Base-by-base conservation (phyloP, 2,113 vertebrate species). In the Hemibagrus wyckioides region DNA sequence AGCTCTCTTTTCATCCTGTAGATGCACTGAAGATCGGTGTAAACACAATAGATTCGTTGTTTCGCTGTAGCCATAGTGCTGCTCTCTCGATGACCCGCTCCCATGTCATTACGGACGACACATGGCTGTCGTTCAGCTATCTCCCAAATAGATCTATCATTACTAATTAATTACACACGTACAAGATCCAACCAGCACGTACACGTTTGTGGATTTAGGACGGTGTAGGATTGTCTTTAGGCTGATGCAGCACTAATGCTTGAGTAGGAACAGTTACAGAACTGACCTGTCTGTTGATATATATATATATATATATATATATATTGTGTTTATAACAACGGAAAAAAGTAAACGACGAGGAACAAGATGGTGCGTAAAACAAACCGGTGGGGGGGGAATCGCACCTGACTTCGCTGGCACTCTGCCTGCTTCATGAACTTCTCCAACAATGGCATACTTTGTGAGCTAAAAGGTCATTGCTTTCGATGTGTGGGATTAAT, bases 371-470 rank as follows among this genome's bases (percentile, higher is more conserved):
- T 69, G 28, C 44, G 1, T 57, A 30, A 41, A 25, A 33, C 71
- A 61, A 25, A 50, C 50, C 39, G 25, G 36, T 4, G 33, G 1
- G 33, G 36, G 61, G 41, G 41, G 77, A 21, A 5, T 36, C 0
- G 54, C 36, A 84, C 65, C 80, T 77, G 67, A 83, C 50, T 59
- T 14, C 44, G 28, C 41, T 71, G 79, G 48, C 65, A 85, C 3
- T 33, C 19, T n/a, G 63, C 73, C 71, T 17, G 61, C 63, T 36
- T 87, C 75, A 61, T 76, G 75, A 86, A 52, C 71, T 44, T 82
- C 48, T 77, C 54, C 33, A 92, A 93, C 94, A 95, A 91, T 90
- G 90, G 63, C 67, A 79, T 61, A 90, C 92, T 89, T 93, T 95
- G 92, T 95, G 83, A 85, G 86, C 83, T 81, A 19, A 84, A 91